These are phyloP conservation scores for Acipenser ruthenus DNA, from an alignment of 2,797 vertebrate genomes.

Conservation along the genomic window DNA sequence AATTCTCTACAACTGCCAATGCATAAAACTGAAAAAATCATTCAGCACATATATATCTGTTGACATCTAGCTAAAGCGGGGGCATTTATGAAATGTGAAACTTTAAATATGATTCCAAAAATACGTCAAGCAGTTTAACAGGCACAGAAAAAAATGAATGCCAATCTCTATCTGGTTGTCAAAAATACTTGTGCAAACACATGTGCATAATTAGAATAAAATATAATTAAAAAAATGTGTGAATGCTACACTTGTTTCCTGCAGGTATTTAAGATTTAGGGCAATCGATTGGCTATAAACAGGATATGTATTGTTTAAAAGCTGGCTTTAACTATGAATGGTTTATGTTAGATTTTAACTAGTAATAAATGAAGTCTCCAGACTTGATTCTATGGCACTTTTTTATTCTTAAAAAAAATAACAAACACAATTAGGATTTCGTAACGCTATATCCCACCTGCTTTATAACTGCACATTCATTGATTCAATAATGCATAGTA, in stretches of 20 bases:
- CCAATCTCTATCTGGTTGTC: not conserved
- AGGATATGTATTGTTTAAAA: not conserved
- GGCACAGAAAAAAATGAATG: not conserved
- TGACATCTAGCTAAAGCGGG: not conserved
- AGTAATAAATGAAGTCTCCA: not conserved
- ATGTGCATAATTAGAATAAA: too few species aligned
- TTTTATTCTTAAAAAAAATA: not conserved
- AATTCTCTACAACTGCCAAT: too few species aligned
- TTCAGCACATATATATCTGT: too few species aligned
- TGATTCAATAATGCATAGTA: constrained; percentile 11
- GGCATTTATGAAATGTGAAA: not conserved
- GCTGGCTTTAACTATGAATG: not conserved
- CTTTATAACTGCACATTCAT: not conserved
- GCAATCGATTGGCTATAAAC: not conserved
- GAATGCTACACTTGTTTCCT: not conserved
- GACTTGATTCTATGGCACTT: not conserved
- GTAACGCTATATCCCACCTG: not conserved
- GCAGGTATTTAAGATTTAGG: not conserved
- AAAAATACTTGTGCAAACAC: too few species aligned
- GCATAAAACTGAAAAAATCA: too few species aligned
- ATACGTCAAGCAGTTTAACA: constrained; percentile 3
- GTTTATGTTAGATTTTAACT: not conserved
- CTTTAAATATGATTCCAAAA: not conserved
- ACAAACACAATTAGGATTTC: not conserved
- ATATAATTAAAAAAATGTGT: not conserved